These are phyloP conservation scores for Lordiphosa andalusiaca DNA, from an alignment of 2,888 invertebrate genomes.

Conservation along the genomic window DNA sequence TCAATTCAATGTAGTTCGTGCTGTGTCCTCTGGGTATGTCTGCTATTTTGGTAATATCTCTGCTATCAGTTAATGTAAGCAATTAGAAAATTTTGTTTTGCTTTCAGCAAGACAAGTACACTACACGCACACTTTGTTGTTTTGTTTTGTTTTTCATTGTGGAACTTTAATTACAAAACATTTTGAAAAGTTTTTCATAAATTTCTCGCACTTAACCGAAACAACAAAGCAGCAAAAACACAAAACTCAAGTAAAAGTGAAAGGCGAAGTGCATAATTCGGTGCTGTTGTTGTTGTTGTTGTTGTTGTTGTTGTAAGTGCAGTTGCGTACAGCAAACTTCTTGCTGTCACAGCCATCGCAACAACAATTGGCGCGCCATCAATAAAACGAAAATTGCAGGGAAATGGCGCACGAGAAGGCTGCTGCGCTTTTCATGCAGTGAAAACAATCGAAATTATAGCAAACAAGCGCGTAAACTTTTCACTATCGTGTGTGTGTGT, in stretches of 20 bases:
- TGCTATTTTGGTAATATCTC: too few relatives aligned
- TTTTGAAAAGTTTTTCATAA: constrained; percentile 67
- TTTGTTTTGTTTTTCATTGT: constrained; percentile 17
- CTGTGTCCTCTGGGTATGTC: too few relatives aligned
- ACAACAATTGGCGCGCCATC: constrained; percentile 48
- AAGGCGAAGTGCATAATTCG: constrained; percentile 48
- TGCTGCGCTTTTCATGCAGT: constrained; percentile 38
- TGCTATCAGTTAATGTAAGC: too few relatives aligned
- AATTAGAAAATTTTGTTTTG: too few relatives aligned
- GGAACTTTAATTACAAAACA: constrained; percentile 54
- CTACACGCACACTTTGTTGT: constrained; percentile 4
- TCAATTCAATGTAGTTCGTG: too few relatives aligned
- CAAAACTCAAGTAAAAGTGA: constrained; percentile 39
- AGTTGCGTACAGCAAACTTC: constrained; percentile 43
- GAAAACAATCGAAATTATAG: constrained; percentile 75
- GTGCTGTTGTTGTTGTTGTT: constrained; percentile 15
- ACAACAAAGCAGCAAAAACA: constrained; percentile 14
- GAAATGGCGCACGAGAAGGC: constrained; percentile 41
- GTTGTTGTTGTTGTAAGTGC: constrained; percentile 21
- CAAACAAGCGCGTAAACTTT: constrained; percentile 74
- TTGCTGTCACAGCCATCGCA: constrained; percentile 32
- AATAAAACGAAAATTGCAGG: constrained; percentile 64
- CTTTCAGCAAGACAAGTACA: too few relatives aligned
- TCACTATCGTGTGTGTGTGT: constrained; percentile 52
- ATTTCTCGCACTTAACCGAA: constrained; percentile 60